These are phyloP conservation scores for Sebastes kiyomatsui DNA, from an alignment of 2,797 vertebrate genomes.

Conservation along the genomic window DNA sequence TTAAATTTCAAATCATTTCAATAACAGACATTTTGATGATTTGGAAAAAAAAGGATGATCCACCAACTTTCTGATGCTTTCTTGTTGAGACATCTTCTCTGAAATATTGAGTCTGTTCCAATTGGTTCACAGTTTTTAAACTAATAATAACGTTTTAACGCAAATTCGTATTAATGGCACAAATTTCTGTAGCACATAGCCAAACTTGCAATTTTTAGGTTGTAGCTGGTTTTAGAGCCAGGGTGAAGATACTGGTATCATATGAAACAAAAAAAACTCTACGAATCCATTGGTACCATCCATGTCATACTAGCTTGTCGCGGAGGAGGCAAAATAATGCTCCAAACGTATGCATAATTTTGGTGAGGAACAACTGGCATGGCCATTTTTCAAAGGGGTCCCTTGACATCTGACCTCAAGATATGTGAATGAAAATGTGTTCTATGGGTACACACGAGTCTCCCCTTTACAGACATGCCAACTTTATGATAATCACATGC, in stretches of 20 bases:
- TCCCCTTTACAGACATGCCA: too few species aligned
- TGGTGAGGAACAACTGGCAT: too few species aligned
- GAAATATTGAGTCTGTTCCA: neutral
- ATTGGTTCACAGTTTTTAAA: neutral
- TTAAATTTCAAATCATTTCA: neutral
- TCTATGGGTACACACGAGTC: too few species aligned
- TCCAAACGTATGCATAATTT: too few species aligned
- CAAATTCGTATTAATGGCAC: neutral
- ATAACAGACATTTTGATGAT: neutral
- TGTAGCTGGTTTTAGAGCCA: neutral
- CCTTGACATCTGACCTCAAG: too few species aligned
- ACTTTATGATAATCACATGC: too few species aligned
- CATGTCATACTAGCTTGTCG: too few species aligned
- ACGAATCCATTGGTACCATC: too few species aligned
- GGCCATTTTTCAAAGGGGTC: too few species aligned
- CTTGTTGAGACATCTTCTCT: neutral
- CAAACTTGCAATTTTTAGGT: neutral
- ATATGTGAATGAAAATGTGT: too few species aligned
- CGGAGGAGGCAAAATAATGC: too few species aligned
- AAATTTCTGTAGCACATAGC: neutral
- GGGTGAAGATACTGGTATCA: neutral
- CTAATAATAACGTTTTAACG: too few species aligned
- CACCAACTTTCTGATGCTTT: neutral
- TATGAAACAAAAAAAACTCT: neutral
- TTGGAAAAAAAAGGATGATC: neutral